Conservation (phyloP, 2,113 vertebrate species). For the Melanocharis versteri region DNA sequence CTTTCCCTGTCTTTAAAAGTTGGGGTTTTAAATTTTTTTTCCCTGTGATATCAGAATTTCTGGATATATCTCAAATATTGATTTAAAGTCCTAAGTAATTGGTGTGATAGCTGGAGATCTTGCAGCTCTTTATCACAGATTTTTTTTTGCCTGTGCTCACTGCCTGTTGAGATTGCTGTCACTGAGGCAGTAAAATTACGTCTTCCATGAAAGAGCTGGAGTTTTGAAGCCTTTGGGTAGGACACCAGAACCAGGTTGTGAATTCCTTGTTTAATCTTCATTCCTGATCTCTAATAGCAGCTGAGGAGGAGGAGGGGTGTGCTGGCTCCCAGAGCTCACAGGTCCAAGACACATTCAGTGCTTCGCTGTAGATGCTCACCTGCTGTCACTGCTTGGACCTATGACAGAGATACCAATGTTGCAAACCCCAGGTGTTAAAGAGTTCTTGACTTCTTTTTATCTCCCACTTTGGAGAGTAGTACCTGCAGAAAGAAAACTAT, state of each 20-base stretch:
- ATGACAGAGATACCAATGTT: background rate
- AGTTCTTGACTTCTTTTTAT: background rate
- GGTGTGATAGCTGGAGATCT: background rate
- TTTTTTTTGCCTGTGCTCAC: background rate
- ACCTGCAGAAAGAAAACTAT: background rate
- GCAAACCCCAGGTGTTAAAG: background rate
- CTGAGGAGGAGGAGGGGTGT: accelerated
- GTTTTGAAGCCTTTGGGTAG: background rate
- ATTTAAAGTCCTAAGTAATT: background rate
- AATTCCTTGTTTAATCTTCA: background rate
- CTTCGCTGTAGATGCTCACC: background rate
- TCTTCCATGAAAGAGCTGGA: background rate
- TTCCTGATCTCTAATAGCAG: background rate
- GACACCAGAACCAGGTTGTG: background rate
- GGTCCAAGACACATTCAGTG: background rate
- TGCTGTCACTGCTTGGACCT: background rate
- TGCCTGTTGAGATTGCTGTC: background rate
- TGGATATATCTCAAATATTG: background rate
- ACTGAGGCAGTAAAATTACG: background rate
- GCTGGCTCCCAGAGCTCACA: background rate
- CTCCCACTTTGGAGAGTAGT: background rate
- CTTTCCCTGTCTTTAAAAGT: background rate
- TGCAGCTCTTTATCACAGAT: background rate
- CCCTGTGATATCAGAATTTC: background rate
- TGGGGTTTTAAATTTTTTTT: accelerated